These are phyloP conservation scores for Tenebrosternarchus preto DNA, from an alignment of 2,113 vertebrate species.

Conservation along the genomic window DNA sequence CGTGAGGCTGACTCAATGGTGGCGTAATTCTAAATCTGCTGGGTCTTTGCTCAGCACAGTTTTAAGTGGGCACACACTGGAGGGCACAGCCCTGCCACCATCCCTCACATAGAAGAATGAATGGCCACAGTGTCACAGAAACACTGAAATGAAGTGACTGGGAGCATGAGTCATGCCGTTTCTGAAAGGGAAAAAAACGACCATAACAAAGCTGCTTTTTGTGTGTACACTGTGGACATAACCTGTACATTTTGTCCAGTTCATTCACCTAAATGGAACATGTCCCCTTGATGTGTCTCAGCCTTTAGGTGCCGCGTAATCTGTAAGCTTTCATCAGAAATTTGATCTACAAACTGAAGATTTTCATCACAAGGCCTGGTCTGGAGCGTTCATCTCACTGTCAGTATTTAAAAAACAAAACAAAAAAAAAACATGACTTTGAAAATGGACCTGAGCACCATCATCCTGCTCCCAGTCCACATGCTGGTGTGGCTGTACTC, in stretches of 20 bases:
- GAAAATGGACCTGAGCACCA: slow-evolving; percentile 77
- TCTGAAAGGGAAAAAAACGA: neutral
- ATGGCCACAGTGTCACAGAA: neutral
- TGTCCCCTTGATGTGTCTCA: neutral
- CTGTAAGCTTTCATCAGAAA: neutral
- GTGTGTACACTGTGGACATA: neutral
- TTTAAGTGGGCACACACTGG: neutral
- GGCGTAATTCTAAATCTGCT: neutral
- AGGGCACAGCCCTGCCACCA: too few species aligned
- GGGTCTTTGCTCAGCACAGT: neutral
- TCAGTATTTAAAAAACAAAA: slow-evolving; percentile 9
- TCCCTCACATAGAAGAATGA: neutral
- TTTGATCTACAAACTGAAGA: too few species aligned
- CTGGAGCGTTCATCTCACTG: slow-evolving; percentile 8
- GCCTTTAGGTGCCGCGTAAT: neutral
- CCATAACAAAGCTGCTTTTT: neutral
- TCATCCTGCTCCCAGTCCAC: slow-evolving; percentile 89
- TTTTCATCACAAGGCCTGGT: neutral
- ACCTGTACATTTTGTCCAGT: neutral
- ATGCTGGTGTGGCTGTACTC: slow-evolving; percentile 92
- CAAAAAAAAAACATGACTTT: slow-evolving; percentile 74
- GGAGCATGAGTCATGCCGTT: neutral
- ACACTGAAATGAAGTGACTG: neutral
- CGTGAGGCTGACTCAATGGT: neutral
- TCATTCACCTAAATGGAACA: neutral